phyloP scores from a whole-genome alignment of 2,113 vertebrate genomes.

The Phaethon lepturus region DNA sequence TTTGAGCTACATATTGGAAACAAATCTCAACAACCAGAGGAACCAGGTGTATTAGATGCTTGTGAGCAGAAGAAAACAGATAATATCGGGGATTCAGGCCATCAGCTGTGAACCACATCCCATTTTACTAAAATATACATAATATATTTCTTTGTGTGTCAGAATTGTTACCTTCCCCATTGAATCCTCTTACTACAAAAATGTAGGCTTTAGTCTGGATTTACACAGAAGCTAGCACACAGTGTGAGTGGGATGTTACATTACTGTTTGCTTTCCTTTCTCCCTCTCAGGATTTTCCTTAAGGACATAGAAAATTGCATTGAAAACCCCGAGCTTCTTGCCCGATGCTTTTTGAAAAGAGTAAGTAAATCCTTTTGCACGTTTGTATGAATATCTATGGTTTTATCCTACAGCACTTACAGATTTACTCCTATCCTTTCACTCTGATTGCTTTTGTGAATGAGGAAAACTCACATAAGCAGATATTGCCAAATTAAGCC shows the following conservation, averaged over 20 bases:
- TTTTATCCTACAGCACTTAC: not conserved
- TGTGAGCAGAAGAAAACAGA: not conserved
- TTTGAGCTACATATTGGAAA: not conserved
- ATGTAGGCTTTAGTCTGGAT: not conserved
- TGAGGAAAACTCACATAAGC: not conserved
- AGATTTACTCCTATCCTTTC: not conserved
- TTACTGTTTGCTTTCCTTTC: not conserved
- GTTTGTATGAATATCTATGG: not conserved
- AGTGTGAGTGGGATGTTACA: not conserved
- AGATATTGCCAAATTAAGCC: not conserved
- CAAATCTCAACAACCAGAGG: not conserved
- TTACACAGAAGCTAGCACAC: not conserved
- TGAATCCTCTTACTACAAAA: not conserved
- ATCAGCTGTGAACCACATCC: not conserved
- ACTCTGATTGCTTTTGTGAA: not conserved
- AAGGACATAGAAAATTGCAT: conserved; percentile 90
- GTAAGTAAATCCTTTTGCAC: conserved; percentile 75
- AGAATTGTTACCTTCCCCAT: not conserved
- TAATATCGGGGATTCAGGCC: not conserved
- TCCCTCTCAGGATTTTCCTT: conserved; percentile 85
- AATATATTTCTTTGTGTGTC: not conserved
- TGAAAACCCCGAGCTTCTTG: conserved; percentile 90
- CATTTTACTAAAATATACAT: not conserved
- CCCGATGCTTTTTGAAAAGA: conserved; percentile 92
- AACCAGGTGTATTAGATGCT: not conserved